A percentile compares a stretch with the other conserved stretches of the same genome.
These are phyloP conservation scores for Andrena cerasifolii DNA, from an alignment of 1,140 invertebrate genomes.

Conservation along the genomic window DNA sequence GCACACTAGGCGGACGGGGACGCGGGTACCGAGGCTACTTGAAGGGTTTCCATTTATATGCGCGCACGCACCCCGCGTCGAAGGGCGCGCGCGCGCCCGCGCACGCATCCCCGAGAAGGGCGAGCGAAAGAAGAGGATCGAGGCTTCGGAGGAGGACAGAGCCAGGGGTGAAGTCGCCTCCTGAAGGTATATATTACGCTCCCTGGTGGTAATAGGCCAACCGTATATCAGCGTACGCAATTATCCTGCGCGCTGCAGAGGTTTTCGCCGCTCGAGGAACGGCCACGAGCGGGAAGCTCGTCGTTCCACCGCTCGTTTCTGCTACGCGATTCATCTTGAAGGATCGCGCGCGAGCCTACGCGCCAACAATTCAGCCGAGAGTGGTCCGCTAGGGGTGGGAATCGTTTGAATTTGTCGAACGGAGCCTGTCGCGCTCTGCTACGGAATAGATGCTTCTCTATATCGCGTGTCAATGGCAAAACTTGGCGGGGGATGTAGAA, in stretches of 20 bases:
- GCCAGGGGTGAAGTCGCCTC: conserved; percentile 52
- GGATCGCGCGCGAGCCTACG: conserved; percentile 1
- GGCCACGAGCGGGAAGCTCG: background rate
- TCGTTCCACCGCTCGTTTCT: background rate
- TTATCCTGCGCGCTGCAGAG: conserved; percentile 71
- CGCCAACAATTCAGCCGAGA: background rate
- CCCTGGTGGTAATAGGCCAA: conserved; percentile 72
- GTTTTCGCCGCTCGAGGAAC: background rate
- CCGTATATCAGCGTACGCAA: conserved; percentile 71
- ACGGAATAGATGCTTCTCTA: background rate
- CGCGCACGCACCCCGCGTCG: conserved; percentile 68
- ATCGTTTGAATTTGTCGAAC: background rate
- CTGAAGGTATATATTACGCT: conserved; percentile 62
- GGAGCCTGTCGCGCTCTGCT: background rate
- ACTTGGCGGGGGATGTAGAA: no score
- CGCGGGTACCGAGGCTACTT: conserved; percentile 71
- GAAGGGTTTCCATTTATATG: conserved; percentile 78
- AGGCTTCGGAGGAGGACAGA: conserved; percentile 18
- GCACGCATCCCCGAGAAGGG: conserved; percentile 44
- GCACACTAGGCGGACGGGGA: conserved; percentile 67
- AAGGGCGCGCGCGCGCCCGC: conserved; percentile 36
- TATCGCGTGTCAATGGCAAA: no score
- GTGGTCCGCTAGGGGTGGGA: background rate
- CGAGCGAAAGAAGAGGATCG: conserved; percentile 32
- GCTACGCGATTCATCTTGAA: background rate